phyloP scores from a whole-genome alignment of 2,113 vertebrate genomes.

The Salvelinus alpinus region DNA sequence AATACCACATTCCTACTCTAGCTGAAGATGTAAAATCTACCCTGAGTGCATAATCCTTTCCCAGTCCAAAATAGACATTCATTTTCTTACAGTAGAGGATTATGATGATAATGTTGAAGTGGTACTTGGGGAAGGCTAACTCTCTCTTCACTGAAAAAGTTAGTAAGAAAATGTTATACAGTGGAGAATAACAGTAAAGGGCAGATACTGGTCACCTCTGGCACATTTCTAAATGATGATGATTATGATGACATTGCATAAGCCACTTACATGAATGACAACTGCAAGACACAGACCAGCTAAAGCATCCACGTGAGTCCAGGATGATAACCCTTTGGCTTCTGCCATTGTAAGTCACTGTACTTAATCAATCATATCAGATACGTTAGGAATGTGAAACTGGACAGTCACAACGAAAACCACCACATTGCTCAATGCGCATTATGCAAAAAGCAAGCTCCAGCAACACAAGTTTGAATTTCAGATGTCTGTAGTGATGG shows the following conservation, averaged over 20 bases:
- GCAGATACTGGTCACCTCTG: neutral
- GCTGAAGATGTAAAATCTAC: neutral
- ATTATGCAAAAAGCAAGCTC: too few species aligned
- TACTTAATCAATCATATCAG: neutral
- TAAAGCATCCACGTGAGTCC: neutral
- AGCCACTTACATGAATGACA: neutral
- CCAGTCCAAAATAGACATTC: constrained; percentile 25
- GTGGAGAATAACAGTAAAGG: neutral
- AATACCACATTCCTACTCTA: too few species aligned
- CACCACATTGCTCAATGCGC: too few species aligned
- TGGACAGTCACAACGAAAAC: too few species aligned
- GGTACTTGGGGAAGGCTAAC: constrained; percentile 20
- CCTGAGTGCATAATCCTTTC: constrained; percentile 29
- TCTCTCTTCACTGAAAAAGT: neutral
- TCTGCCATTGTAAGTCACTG: neutral
- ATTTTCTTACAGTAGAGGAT: constrained; percentile 24
- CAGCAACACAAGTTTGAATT: too few species aligned
- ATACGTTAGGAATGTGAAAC: neutral
- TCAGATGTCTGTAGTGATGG: too few species aligned
- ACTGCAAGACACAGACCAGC: neutral
- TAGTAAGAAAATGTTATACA: neutral
- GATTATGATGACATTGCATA: neutral
- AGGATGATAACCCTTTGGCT: neutral
- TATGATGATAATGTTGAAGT: constrained; percentile 13
- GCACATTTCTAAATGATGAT: neutral